A percentile compares a stretch with the other conserved stretches of the same genome.
phyloP scores from a whole-genome alignment of 2,797 vertebrate species.

The Cryptoprocta ferox region DNA sequence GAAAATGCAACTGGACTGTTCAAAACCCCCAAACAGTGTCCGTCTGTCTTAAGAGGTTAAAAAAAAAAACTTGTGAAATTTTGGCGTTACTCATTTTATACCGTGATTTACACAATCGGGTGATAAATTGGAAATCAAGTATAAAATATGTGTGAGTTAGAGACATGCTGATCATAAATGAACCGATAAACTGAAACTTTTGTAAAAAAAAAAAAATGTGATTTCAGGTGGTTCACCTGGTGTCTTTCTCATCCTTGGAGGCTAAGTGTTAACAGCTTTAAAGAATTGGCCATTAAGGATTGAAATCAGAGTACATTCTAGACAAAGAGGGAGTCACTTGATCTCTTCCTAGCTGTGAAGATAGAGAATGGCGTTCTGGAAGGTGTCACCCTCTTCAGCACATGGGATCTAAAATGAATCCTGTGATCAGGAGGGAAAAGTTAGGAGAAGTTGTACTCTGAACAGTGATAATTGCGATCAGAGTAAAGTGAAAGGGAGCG shows the following conservation, averaged over 20 bases:
- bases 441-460: conserved; percentile 51
- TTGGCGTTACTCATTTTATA: background rate
- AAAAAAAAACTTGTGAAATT: conserved; percentile 39
- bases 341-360: conserved; percentile 77
- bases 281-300: conserved; percentile 48
- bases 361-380: conserved; percentile 58
- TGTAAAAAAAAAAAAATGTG: background rate
- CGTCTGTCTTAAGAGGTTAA: conserved; percentile 25
- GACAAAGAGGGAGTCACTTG: conserved; percentile 83
- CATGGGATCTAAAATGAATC: conserved; percentile 53
- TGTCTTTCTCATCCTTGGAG: conserved; percentile 48
- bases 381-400: conserved; percentile 7
- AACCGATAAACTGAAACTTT: conserved; percentile 57
- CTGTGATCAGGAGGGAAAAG: conserved; percentile 67
- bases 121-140: conserved; percentile 33
- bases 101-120: conserved; percentile 39
- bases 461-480: background rate
- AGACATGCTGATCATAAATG: conserved; percentile 22
- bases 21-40: background rate
- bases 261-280: conserved; percentile 48
- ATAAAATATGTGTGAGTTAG: conserved; percentile 33
- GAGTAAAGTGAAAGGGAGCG: background rate
- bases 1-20: conserved; percentile 18
- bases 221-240: conserved; percentile 79
- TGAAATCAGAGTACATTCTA: conserved; percentile 77